Percentiles rank a stretch among this genome's conserved stretches.
These are phyloP conservation scores for Chaunax sp. DNA, from an alignment of 2,797 vertebrate genomes.

Conservation along the genomic window DNA sequence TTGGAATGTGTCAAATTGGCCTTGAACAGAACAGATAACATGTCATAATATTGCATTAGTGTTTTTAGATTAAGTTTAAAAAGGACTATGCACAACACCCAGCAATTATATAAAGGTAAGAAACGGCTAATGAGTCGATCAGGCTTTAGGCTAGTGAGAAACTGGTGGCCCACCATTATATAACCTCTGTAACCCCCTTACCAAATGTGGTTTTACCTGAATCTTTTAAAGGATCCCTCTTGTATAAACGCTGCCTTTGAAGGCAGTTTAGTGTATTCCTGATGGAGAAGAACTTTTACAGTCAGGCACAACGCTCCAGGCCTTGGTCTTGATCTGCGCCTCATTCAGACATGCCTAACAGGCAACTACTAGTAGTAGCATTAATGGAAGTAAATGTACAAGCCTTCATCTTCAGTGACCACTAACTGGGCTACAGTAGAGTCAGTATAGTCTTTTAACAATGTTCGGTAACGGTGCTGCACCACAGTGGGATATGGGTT, in stretches of 20 bases:
- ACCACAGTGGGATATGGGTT: constrained; percentile 22
- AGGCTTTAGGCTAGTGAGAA: constrained; percentile 28
- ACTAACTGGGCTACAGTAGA: constrained; percentile 39
- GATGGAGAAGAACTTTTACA: constrained; percentile 45
- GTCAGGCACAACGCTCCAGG: constrained; percentile 20
- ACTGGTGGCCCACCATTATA: constrained; percentile 25
- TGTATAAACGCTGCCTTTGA: constrained; percentile 54
- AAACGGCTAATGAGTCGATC: constrained; percentile 26
- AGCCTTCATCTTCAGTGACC: constrained; percentile 41
- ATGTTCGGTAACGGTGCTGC: constrained; percentile 31
- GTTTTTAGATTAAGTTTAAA: constrained; percentile 19
- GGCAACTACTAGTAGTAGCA: too few species aligned
- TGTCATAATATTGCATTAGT: neutral
- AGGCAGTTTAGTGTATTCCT: constrained; percentile 40
- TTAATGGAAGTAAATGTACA: too few species aligned
- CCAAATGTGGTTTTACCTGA: constrained; percentile 24
- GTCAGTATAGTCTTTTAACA: constrained; percentile 36
- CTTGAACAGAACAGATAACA: constrained; percentile 5
- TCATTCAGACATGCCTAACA: constrained; percentile 26
- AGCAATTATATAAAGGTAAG: constrained; percentile 22
- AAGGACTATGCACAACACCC: neutral
- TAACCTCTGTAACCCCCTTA: constrained; percentile 18
- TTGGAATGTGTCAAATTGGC: neutral
- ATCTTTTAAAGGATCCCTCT: constrained; percentile 42
- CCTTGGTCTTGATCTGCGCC: constrained; percentile 18